Evolutionary conservation across 2,113 vertebrate genomes (phyloP).

Genomic region (Notothenia rossii): DNA sequence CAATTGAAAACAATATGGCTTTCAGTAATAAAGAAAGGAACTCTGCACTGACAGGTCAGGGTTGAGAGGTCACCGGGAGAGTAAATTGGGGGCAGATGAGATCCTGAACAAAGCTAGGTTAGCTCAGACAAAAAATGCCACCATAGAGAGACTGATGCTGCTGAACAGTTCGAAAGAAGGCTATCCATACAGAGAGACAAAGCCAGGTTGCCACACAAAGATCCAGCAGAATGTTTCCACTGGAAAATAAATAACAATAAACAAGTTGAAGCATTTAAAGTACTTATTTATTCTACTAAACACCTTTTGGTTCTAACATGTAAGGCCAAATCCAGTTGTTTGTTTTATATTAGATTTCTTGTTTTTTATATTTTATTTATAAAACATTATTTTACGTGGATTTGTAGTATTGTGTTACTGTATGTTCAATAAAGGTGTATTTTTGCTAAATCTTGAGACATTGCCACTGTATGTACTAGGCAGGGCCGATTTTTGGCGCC

Average conservation of each 20-base stretch:
- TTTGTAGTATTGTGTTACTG: too few relatives aligned
- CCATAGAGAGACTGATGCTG: constrained; percentile 39
- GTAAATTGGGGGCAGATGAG: constrained; percentile 98
- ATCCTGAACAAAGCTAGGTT: constrained; percentile 82
- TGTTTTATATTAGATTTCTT: not conserved
- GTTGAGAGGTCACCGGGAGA: constrained; percentile 91
- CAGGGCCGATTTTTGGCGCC: too few relatives aligned
- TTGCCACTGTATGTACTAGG: too few relatives aligned
- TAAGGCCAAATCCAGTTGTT: not conserved
- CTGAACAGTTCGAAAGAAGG: constrained; percentile 39
- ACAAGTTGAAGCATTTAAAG: constrained; percentile 35
- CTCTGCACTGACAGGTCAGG: constrained; percentile 85
- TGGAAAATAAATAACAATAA: constrained; percentile 25
- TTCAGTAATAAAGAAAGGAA: constrained; percentile 82
- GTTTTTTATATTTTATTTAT: too few relatives aligned
- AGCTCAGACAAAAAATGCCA: constrained; percentile 81
- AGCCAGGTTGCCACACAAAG: constrained; percentile 25
- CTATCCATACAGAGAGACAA: constrained; percentile 39
- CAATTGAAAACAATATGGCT: constrained; percentile 84
- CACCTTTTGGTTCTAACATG: not conserved
- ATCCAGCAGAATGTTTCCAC: constrained; percentile 23
- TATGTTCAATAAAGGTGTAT: too few relatives aligned
- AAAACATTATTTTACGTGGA: too few relatives aligned
- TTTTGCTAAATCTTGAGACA: too few relatives aligned
- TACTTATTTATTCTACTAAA: constrained; percentile 30